Evolutionary conservation across 2,113 vertebrate genomes (phyloP), one percentile per base, ranked within the genome.

Genomic region (Sterrhoptilus dennistouni): DNA sequence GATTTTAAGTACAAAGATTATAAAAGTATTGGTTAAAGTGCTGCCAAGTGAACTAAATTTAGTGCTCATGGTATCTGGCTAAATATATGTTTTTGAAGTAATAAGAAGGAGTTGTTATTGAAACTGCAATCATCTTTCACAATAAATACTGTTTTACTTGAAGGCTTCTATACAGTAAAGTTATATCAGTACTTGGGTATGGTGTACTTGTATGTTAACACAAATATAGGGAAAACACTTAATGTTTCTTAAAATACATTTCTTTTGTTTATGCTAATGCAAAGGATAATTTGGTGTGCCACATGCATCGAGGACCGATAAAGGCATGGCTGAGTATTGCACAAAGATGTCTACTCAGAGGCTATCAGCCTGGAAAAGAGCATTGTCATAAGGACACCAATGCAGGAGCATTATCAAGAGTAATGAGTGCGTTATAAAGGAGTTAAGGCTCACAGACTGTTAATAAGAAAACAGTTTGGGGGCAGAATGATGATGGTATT

Each of bases 1-100:
- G 88, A 96, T 91, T 97, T 97, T 96, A 97, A 98, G 98, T 89
- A 96, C 82, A 96, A 97, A 97, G 91, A 97, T 96, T 93, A 94
- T 89, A 88, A 93, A 97, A 96, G 83, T 29, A 1, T 52, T 94
- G 94, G 96, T 95, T 96, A 96, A 96, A 97, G 65, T 88, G 89
- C 87, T 96, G 97, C 96, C 95, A 97, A 97, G 81, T 86, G 81
- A 96, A 96, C 97, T 97, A 97, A 98, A 97, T 92, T 97, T 97
- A 97, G 95, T 87, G 68, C 86, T 97, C 94, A 94, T 95, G 91
- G 93, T 97, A 97, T 97, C 92, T 96, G 33, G 79, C 49, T 98
- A 98, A 98, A 97, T 97, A 96, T 74, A 97, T 91, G 96, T 33
- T 86, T 97, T 96, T 97, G 91, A 92, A 97, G 92, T 97, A 98